Evolutionary conservation across 2,113 vertebrate species (phyloP), one percentile per base, ranked within the genome.

Genomic region (Baryphthengus martii): DNA sequence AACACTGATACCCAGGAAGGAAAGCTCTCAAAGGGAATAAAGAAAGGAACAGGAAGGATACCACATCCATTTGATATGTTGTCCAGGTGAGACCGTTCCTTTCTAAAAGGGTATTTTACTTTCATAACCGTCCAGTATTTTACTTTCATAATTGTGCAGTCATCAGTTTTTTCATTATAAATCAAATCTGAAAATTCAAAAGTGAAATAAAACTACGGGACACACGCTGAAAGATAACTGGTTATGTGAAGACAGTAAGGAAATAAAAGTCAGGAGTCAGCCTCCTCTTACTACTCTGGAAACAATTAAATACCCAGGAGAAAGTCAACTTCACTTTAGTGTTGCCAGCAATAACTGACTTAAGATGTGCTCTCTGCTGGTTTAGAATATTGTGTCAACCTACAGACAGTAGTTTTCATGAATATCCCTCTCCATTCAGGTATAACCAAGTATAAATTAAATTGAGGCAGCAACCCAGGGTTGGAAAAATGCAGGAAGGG

Each of bases 1-100:
- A 75, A 52, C 10, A n/a, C 1, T 39, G 33, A 59, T 31, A 47
- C 17, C 39, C n/a, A 59, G 47, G 68, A 35, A 84, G 16, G 31
- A 44, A 80, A 85, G 45, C 44, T 75, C 31, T 31, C 56, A 35
- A 50, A 40, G 24, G 42, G 4, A 15, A 70, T 26, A 49, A 66
- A 40, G 35, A 52, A 53, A 31, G 28, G 52, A 70, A 44, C 0
- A 1, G 19, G 6, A 72, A 7, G 28, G 17, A 7, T 44, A 67
- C 9, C 18, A 24, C 23, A 65, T 9, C 45, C 6, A n/a, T 53
- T 65, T 39, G 31, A 28, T 13, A 26, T 0, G 0, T 3, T 52
- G 53, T 17, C 53, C 66, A 74, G 31, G 49, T 14, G 15, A 49
- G 37, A 26, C 18, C 0, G 0, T 13, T 39, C n/a, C 59, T 73